Conservation (phyloP, 2,113 vertebrate species). For the Cyanoliseus patagonus region DNA sequence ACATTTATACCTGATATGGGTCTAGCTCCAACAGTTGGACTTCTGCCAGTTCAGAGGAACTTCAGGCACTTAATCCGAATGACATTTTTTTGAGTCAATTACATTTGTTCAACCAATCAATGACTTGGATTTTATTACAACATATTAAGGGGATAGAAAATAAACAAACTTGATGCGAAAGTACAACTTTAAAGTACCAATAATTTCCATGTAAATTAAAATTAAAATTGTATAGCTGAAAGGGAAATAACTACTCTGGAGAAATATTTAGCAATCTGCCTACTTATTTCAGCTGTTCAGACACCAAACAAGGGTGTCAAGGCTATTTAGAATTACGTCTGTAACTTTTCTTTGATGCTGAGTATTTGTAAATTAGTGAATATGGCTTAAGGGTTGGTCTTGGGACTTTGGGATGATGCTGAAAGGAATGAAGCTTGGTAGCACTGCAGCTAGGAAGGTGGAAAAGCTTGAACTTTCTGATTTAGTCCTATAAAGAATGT, state of each 20-base stretch:
- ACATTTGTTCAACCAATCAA: slow-evolving; percentile 4
- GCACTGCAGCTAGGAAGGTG: not conserved
- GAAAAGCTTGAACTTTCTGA: not conserved
- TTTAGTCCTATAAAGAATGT: not conserved
- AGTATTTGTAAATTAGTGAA: slow-evolving; percentile 34
- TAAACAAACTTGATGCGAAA: slow-evolving; percentile 59
- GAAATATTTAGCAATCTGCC: slow-evolving; percentile 57
- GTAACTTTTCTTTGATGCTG: slow-evolving; percentile 57
- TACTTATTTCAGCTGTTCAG: slow-evolving; percentile 56
- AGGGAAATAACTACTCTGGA: slow-evolving; percentile 50
- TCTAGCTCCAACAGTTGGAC: not conserved
- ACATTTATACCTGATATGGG: not conserved
- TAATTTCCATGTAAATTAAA: slow-evolving; percentile 72
- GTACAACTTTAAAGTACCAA: slow-evolving; percentile 51
- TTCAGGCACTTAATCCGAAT: not conserved
- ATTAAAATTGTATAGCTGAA: slow-evolving; percentile 62
- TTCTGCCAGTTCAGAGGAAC: not conserved
- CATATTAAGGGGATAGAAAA: slow-evolving; percentile 26
- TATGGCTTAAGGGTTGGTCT: not conserved
- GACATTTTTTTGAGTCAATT: slow-evolving; percentile 11
- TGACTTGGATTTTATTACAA: slow-evolving; percentile 27
- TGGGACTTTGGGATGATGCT: not conserved
- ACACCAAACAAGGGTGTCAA: slow-evolving; percentile 43
- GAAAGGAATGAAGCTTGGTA: not conserved
- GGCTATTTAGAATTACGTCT: slow-evolving; percentile 61